Base-by-base conservation (phyloP, 2,888 invertebrate genomes). In the Synergus gifuensis region DNA sequence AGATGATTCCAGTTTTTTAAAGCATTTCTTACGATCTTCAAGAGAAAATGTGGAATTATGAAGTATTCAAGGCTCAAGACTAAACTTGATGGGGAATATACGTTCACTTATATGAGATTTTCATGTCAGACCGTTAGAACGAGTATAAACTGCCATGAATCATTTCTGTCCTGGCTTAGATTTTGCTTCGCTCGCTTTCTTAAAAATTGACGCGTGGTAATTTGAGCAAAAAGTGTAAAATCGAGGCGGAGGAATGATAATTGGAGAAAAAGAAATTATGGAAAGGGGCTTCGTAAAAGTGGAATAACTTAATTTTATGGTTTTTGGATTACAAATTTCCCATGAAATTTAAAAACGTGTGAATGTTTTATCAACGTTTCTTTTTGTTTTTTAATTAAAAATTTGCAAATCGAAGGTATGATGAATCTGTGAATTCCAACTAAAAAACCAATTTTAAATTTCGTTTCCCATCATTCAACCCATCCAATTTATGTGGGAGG, bases 71-170 rank as follows among this genome's bases (percentile, higher is more conserved):
- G 42, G 12, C 44, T 18, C 18, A 44, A 67, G n/a, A 44, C 67
- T 44, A 44, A 44, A 44, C n/a, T 44, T 67, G 44, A 12, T 67
- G 67, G 36, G 36, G 16, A 64, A 67, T 67, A 67, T 44, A 42
- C 28, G n/a, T 67, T 18, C 44, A n/a, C 54, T 54, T 9, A n/a
- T 9, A n/a, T 16, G 8, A 49, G 54, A 54, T 54, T 54, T 54
- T 54, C 54, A 54, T n/a, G n/a, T 9, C 9, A 54, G 2, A 67
- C 67, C 67, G 67, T 44, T 67, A 67, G 8, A 67, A 67, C 66
- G n/a, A 44, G 44, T 18, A 18, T 66, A 66, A 66, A 44, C n/a
- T 66, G 66, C 67, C 12, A 67, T 67, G 67, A 67, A 67, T 67
- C 67, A 67, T 44, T 67, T n/a, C 42, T 54, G n/a, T n/a, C 54